Evolutionary conservation across 2,888 invertebrate species (phyloP), one percentile per base, ranked within the genome.

Genomic region (Lithophane socia): DNA sequence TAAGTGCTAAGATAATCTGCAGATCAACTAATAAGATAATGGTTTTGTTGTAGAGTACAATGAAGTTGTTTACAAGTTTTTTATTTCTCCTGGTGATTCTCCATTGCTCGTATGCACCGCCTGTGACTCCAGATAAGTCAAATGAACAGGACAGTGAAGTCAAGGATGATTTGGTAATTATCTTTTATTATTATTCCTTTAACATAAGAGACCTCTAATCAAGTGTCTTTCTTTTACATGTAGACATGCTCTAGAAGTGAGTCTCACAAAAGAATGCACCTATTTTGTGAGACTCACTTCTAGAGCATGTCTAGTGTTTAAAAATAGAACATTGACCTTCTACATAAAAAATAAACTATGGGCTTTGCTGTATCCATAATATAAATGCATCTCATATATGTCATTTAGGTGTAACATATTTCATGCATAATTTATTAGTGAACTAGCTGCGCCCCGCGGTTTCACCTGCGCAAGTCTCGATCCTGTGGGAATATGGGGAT

Each of bases 41-140:
- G 12, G 21, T 61, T 72, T 71, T 73, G 80, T 90, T 83, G 67
- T 86, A 92, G 82, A 37, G 79, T 24, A 93, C 74, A 84, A 96
- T 96, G 96, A 92, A 87, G 88, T 83, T 91, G 21, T 77, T 92
- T 49, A 70, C 87, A 60, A 88, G 87, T 63, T 79, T 94, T 63
- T 77, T 94, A 63, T 91, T 92, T 80, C 77, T 95, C 49, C 77
- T 93, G 76, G 82, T 92, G 42, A 84, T 94, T 82, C 90, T 96
- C 0, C 96, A 96, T 77, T 92, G 93, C 73, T 94, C 96, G 0
- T 96, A 93, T 90, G 97, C 97, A 37, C 96, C 97, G 29, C 97
- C 97, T 0, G 97, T 97, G 1, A 94, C 95, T 18, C 97, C 96
- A 67, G 96, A 97, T 8, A 97, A 97, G 82, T 90, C 93, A 12